phyloP scores from a whole-genome alignment of 2,797 vertebrate genomes.

The Semaprochilodus insignis region DNA sequence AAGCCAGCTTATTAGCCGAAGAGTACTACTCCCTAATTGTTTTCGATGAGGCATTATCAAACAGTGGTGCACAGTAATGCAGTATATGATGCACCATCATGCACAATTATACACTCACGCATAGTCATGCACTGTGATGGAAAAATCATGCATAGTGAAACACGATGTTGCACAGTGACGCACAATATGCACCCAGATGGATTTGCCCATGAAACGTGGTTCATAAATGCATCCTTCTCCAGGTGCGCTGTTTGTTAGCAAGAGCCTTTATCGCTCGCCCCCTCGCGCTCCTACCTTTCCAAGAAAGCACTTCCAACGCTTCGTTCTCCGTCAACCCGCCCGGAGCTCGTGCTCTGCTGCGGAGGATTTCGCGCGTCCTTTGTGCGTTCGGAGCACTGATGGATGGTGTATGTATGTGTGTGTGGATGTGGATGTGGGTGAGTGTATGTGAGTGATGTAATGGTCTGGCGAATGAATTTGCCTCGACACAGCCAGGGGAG shows the following conservation, averaged over 20 bases:
- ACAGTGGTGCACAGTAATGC: background rate
- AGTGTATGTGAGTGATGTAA: background rate
- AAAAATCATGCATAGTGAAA: background rate
- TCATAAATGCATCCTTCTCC: too few species aligned
- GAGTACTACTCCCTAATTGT: too few species aligned
- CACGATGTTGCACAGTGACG: background rate
- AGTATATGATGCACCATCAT: background rate
- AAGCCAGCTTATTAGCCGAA: too few species aligned
- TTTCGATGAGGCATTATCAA: too few species aligned
- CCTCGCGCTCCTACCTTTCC: background rate
- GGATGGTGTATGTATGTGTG: background rate
- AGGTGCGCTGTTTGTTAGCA: background rate
- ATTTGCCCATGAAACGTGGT: too few species aligned
- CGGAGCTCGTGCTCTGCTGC: constrained; percentile 4
- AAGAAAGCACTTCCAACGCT: background rate
- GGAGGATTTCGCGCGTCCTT: background rate
- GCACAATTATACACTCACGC: background rate
- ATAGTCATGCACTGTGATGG: background rate
- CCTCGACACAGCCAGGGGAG: background rate
- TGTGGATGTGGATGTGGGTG: background rate
- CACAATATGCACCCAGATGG: background rate
- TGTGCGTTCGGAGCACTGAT: background rate
- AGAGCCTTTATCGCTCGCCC: background rate
- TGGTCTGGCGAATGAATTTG: background rate
- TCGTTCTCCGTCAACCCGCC: background rate